A percentile compares a stretch with the other conserved stretches of the same genome.
Evolutionary conservation across 2,797 vertebrate genomes (phyloP).

Genomic region (Decapterus maruadsi): DNA sequence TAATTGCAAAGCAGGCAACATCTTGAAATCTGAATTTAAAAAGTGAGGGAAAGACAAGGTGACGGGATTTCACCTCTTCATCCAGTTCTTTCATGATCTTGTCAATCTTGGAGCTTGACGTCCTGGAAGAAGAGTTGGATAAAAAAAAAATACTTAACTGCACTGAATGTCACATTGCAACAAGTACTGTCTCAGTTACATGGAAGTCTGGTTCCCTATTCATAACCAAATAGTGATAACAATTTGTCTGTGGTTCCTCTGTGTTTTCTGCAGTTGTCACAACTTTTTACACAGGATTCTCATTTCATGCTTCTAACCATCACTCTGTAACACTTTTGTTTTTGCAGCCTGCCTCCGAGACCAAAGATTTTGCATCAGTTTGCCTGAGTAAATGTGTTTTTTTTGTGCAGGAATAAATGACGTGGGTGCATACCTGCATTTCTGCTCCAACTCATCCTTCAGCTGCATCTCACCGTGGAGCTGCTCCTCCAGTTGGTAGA

Average conservation of each 20-base stretch:
- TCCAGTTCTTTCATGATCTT: slow-evolving; percentile 98
- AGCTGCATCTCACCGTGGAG: slow-evolving; percentile 97
- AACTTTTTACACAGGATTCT: neutral
- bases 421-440: slow-evolving; percentile 90
- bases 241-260: neutral
- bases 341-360: neutral
- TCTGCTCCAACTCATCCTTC: slow-evolving; percentile 99
- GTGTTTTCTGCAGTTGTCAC: neutral
- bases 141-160: neutral
- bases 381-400: neutral
- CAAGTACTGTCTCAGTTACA: neutral
- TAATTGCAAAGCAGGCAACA: neutral
- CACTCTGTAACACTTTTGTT: neutral
- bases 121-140: slow-evolving; percentile 78
- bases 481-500: slow-evolving; percentile 97
- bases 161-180: neutral
- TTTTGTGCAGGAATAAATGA: neutral
- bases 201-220: slow-evolving; percentile 6
- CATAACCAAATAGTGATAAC: neutral
- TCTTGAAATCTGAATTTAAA: neutral
- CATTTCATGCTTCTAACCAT: neutral
- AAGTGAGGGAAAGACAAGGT: neutral
- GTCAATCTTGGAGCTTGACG: slow-evolving; percentile 95
- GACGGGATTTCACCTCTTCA: slow-evolving; percentile 90
- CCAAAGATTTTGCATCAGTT: slow-evolving; percentile 11